Conservation (phyloP, 2,888 invertebrate species). For the Melieria crassipennis region DNA sequence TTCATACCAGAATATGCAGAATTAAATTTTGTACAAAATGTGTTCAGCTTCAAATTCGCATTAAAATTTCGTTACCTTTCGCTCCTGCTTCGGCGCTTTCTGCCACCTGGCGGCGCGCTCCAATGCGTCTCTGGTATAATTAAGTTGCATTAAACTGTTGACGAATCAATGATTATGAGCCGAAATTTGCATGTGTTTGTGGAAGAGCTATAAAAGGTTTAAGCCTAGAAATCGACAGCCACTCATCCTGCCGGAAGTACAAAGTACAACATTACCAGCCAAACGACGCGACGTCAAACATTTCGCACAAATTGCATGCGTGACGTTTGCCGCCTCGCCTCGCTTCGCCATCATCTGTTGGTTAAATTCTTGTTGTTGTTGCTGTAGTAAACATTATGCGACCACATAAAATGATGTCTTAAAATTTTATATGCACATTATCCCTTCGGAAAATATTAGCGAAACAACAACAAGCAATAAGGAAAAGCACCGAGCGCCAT, state of each 20-base stretch:
- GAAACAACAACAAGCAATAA: conserved; percentile 21
- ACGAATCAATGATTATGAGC: conserved; percentile 34
- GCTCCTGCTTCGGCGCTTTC: background rate
- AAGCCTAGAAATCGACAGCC: no score
- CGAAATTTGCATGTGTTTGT: conserved; percentile 29
- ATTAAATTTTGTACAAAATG: no score
- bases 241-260: background rate
- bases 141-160: conserved; percentile 37
- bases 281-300: background rate
- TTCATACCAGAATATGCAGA: no score
- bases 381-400: conserved; percentile 28
- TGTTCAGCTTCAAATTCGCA: no score
- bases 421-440: conserved; percentile 59
- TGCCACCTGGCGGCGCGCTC: background rate
- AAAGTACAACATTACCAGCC: conserved; percentile 10
- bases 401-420: conserved; percentile 48
- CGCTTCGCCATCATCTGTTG: background rate
- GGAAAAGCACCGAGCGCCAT: conserved; percentile 1
- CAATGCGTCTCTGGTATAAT: conserved; percentile 23
- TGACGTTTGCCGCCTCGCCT: background rate
- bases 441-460: conserved; percentile 44
- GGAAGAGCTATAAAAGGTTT: conserved; percentile 6
- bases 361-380: conserved; percentile 10
- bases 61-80: no score
- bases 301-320: background rate